Percentiles rank a stretch among this genome's conserved stretches.
phyloP scores from a whole-genome alignment of 1,140 invertebrate genomes.

The Aphaenogaster rudis region DNA sequence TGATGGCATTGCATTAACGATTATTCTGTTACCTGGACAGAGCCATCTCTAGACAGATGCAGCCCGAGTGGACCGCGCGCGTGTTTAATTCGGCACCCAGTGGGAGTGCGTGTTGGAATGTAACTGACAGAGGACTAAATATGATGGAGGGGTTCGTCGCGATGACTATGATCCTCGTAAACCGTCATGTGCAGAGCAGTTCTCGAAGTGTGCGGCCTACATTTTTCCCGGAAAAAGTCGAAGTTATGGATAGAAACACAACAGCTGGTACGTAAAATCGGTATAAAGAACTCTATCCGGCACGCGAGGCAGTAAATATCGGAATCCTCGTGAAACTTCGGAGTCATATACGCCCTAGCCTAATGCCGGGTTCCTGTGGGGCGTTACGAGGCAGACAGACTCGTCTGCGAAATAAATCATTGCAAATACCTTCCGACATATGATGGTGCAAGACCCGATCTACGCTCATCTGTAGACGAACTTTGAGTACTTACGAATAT shows the following conservation, averaged over 20 bases:
- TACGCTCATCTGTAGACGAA: constrained; percentile 25
- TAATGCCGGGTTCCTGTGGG: constrained; percentile 69
- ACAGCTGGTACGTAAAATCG: constrained; percentile 76
- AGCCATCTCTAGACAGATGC: constrained; percentile 1
- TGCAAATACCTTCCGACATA: constrained; percentile 73
- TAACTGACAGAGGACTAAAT: constrained; percentile 36
- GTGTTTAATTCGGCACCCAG: constrained; percentile 25
- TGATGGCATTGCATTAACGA: not conserved
- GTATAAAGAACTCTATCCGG: constrained; percentile 68
- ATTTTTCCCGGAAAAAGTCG: constrained; percentile 6
- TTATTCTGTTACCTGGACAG: not conserved
- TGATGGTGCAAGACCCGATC: constrained; percentile 66
- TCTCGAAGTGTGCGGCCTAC: constrained; percentile 12
- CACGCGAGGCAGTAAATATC: constrained; percentile 76
- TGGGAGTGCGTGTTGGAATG: constrained; percentile 4
- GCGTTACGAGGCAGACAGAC: constrained; percentile 63
- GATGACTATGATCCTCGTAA: constrained; percentile 48
- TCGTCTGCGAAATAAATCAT: constrained; percentile 74
- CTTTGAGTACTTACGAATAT: constrained; percentile 37
- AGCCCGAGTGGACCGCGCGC: not conserved
- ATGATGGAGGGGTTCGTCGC: constrained; percentile 28
- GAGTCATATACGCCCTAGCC: constrained; percentile 74
- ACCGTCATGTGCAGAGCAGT: constrained; percentile 33
- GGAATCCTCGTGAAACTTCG: constrained; percentile 74
- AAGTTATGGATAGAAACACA: constrained; percentile 65